Conservation (phyloP, 2,888 invertebrate species). For the Cephalotes varians region DNA sequence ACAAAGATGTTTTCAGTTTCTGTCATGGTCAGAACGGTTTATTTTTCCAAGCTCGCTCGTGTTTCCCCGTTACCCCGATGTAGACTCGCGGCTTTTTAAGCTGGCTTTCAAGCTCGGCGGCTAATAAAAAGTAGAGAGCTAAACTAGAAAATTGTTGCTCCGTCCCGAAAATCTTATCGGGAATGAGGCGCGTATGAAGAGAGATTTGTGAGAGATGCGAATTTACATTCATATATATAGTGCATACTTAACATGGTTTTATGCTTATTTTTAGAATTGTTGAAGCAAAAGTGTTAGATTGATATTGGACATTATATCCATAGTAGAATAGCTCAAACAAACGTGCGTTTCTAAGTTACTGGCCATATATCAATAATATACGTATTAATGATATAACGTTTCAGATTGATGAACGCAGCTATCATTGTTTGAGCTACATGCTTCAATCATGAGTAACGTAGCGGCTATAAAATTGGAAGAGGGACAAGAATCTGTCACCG, state of each 20-base stretch:
- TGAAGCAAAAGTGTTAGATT: neutral
- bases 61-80: neutral
- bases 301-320: neutral
- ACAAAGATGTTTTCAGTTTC: neutral
- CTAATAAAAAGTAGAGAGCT: neutral
- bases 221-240: neutral
- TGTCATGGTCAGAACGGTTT: neutral
- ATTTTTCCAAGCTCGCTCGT: slow-evolving; percentile 2
- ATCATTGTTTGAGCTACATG: slow-evolving; percentile 62
- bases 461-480: slow-evolving; percentile 84
- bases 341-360: neutral
- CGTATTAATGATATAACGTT: slow-evolving; percentile 39
- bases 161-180: neutral
- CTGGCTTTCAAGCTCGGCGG: neutral
- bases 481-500: slow-evolving; percentile 88
- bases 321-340: neutral
- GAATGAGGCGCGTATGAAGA: neutral
- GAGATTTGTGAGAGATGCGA: neutral
- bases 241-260: slow-evolving; percentile 4
- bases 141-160: neutral
- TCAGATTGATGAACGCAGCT: slow-evolving; percentile 63
- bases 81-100: neutral
- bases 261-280: slow-evolving; percentile 20
- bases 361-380: neutral
- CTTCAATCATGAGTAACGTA: slow-evolving; percentile 81